phyloP scores from a whole-genome alignment of 2,888 invertebrate species.

The Agrilus mali region DNA sequence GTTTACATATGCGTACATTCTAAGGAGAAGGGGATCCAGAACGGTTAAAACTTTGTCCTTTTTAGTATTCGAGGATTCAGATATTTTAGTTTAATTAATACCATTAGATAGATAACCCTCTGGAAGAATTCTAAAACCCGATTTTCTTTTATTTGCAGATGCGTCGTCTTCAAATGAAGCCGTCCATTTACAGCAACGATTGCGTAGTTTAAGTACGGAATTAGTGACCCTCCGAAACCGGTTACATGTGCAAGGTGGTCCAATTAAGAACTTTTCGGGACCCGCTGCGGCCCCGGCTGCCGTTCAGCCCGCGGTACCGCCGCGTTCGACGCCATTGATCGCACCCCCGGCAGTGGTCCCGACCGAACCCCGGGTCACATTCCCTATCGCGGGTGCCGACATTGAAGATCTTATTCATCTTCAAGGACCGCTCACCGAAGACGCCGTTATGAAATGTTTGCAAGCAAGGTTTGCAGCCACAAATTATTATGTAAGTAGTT shows the following conservation, averaged over 20 bases:
- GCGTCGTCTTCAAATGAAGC: constrained; percentile 91
- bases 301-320: constrained; percentile 32
- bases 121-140: too few relatives aligned
- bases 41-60: too few relatives aligned
- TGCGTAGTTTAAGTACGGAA: constrained; percentile 83
- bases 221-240: constrained; percentile 83
- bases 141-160: constrained; percentile 46
- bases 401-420: constrained; percentile 87
- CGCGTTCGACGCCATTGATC: constrained; percentile 19
- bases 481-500: constrained; percentile 74
- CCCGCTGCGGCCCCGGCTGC: constrained; percentile 25
- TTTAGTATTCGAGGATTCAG: too few relatives aligned
- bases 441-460: constrained; percentile 82
- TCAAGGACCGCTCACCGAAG: constrained; percentile 85
- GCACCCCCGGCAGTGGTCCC: constrained; percentile 16
- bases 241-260: constrained; percentile 60
- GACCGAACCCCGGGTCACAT: constrained; percentile 12
- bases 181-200: constrained; percentile 81
- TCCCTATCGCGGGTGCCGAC: constrained; percentile 31
- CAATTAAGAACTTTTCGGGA: constrained; percentile 34
- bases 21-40: too few relatives aligned
- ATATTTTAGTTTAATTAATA: too few relatives aligned
- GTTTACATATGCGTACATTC: too few relatives aligned
- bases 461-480: constrained; percentile 79
- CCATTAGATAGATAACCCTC: too few relatives aligned